Conservation (phyloP, 2,113 vertebrate genomes). For the Lichenostomus cassidix region DNA sequence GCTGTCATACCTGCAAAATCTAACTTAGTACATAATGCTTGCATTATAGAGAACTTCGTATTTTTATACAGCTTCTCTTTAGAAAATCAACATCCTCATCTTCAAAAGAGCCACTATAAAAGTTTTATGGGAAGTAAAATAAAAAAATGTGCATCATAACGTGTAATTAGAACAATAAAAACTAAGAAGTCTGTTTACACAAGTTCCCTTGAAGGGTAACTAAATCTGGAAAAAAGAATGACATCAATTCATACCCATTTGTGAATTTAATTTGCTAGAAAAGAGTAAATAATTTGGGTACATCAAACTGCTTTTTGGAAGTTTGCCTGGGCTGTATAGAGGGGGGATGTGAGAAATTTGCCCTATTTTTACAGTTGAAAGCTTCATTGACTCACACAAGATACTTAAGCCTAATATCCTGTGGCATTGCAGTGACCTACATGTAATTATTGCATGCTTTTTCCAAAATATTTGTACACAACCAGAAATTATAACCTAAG, state of each 20-base stretch:
- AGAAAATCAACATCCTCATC: neutral
- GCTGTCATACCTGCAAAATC: neutral
- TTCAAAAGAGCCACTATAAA: neutral
- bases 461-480: constrained; percentile 70
- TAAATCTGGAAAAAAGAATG: neutral
- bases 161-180: constrained; percentile 37
- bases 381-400: constrained; percentile 70
- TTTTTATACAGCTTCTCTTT: neutral
- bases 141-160: neutral
- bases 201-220: constrained; percentile 1
- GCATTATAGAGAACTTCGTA: neutral
- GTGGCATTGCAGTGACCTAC: constrained; percentile 79
- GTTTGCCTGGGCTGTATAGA: constrained; percentile 34
- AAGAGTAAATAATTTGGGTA: constrained; percentile 37
- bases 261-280: constrained; percentile 35
- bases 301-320: constrained; percentile 49
- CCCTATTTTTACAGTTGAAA: constrained; percentile 79
- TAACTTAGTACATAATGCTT: neutral
- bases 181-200: neutral
- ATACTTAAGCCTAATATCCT: constrained; percentile 71
- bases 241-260: constrained; percentile 22
- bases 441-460: constrained; percentile 73
- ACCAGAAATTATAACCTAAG: constrained; percentile 62
- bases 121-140: neutral
- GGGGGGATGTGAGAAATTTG: constrained; percentile 74